Evolutionary conservation across 2,888 invertebrate genomes (phyloP).

Genomic region (Orchestes rusci): DNA sequence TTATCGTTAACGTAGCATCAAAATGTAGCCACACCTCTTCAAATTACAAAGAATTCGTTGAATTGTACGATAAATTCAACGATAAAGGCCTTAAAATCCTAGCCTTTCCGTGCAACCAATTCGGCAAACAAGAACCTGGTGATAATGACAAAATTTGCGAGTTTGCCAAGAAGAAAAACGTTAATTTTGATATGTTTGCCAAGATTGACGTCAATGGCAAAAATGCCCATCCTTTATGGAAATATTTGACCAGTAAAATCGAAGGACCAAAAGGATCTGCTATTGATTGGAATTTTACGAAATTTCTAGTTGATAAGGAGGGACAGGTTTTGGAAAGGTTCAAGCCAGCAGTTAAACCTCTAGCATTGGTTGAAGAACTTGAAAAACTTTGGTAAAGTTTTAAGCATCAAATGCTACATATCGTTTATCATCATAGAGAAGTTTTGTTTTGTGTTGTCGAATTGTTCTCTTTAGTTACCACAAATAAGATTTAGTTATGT

Average conservation of each 20-base stretch:
- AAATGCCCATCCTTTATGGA: constrained; percentile 58
- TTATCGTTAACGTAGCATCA: constrained; percentile 84
- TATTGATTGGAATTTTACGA: constrained; percentile 86
- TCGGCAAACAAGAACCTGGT: constrained; percentile 64
- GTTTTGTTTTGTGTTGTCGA: too few relatives aligned
- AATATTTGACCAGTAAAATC: constrained; percentile 53
- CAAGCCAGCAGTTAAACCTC: constrained; percentile 44
- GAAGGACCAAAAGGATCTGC: constrained; percentile 50
- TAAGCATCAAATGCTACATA: too few relatives aligned
- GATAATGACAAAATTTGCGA: constrained; percentile 55
- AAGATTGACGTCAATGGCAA: constrained; percentile 65
- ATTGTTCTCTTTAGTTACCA: too few relatives aligned
- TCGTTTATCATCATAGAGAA: too few relatives aligned
- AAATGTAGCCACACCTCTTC: constrained; percentile 76
- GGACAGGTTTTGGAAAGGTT: constrained; percentile 62
- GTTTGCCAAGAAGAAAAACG: constrained; percentile 55
- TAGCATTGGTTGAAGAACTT: constrained; percentile 35
- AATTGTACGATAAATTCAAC: constrained; percentile 64
- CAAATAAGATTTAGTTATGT: too few relatives aligned
- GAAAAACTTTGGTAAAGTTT: constrained; percentile 38
- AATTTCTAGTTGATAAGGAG: constrained; percentile 69
- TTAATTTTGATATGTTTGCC: constrained; percentile 65
- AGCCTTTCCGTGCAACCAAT: constrained; percentile 85
- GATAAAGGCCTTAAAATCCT: constrained; percentile 71
- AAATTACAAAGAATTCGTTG: constrained; percentile 77